Evolutionary conservation across 1,140 invertebrate genomes (phyloP), one percentile per base, ranked within the genome.

Genomic region (Lysiphlebus fabarum): DNA sequence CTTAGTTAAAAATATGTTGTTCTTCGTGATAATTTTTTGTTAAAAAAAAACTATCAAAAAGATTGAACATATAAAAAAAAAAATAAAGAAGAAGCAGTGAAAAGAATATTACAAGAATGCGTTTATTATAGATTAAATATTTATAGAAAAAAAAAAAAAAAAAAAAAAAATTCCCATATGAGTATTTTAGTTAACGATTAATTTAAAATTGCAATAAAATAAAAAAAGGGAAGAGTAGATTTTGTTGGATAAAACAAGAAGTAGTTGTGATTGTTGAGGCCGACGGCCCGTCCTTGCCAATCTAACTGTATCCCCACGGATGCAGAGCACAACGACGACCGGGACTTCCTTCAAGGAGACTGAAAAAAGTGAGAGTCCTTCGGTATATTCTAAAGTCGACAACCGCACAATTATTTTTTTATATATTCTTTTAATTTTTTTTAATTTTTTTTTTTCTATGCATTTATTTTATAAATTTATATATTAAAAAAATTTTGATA

Each of bases 361-460:
- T 67, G 66, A 74, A 71, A 72, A 76, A 76, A 76, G 73, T 74
- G 72, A 76, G 70, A 74, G 74, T 75, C 69, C 70, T 74, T 76
- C 69, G 68, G 58, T 34, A 10, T 36, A 49, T 49, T 57, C 62
- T 62, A 64, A 62, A 64, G 67, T 67, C 67, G 63, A 68, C 66
- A 68, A 69, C 65, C 65, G 62, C 63, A 56, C 17, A 4, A 44
- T 17, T 51, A 8, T 54, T 37, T 7, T 9, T 17, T 38, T 56
- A 34, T 42, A 36, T 12, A 34, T 41, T 38, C 10, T 48, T 17
- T 37, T 14, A 26, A 47, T 56, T 48, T 45, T 26, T n/a, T n/a
- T n/a, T n/a, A n/a, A n/a, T n/a, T n/a, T n/a, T n/a, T n/a, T 14
- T 26, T 26, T 26, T 49, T 49, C 17, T 26, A 26, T 26, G 17